These are phyloP conservation scores for Rotaria magnacalcarata DNA, from an alignment of 2,888 invertebrate genomes.

Conservation along the genomic window DNA sequence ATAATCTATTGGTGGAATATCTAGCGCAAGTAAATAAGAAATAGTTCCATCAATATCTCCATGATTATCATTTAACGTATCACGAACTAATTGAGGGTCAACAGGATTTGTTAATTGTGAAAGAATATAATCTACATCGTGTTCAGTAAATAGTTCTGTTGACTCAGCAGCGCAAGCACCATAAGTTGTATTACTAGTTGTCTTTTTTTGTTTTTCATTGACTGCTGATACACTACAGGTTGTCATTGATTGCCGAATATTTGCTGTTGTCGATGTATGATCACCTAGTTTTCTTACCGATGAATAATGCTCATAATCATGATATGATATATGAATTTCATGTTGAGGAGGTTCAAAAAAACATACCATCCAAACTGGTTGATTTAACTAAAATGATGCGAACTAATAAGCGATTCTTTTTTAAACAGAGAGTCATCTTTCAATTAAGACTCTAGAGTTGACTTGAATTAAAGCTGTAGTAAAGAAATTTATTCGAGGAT, in stretches of 20 bases:
- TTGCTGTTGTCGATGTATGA: background rate
- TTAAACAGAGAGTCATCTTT: too few relatives aligned
- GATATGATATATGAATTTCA: conserved; percentile 61
- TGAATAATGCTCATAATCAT: conserved; percentile 61
- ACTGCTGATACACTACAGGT: background rate
- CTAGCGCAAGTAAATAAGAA: background rate
- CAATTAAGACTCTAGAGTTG: too few relatives aligned
- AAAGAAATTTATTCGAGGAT: too few relatives aligned
- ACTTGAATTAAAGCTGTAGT: too few relatives aligned
- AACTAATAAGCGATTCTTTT: too few relatives aligned
- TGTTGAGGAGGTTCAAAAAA: conserved; percentile 47
- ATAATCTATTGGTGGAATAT: background rate
- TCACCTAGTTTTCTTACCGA: background rate
- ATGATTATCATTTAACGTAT: background rate
- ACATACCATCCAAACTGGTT: conserved; percentile 56
- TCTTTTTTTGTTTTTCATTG: background rate
- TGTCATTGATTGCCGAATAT: background rate
- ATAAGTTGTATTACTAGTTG: background rate
- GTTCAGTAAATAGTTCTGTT: background rate
- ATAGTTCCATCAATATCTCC: conserved; percentile 20
- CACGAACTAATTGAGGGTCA: background rate
- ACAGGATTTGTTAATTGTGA: conserved; percentile 10
- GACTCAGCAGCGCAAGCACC: background rate
- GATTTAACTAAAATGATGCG: conserved; percentile 50
- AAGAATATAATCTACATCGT: background rate